phyloP scores from a whole-genome alignment of 2,113 vertebrate species.

The Entosphenus tridentatus region DNA sequence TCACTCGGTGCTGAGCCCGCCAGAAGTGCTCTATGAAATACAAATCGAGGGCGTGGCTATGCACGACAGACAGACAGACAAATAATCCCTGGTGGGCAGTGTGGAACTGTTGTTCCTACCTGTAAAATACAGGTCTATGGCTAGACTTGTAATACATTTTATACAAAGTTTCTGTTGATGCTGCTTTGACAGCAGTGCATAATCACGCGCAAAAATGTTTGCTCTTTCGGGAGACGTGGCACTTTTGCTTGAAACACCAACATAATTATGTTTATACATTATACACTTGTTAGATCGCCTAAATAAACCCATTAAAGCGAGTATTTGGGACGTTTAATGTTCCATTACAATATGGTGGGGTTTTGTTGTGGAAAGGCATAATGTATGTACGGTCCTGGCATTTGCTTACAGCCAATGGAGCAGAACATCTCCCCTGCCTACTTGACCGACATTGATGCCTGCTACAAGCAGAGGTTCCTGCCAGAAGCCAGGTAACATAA shows the following conservation, averaged over 20 bases:
- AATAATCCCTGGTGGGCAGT: neutral
- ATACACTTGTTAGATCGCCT: neutral
- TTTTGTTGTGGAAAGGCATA: neutral
- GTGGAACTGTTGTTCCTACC: neutral
- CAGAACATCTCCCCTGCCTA: neutral
- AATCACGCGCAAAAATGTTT: neutral
- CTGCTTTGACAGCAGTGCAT: neutral
- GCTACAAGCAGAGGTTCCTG: slow-evolving; percentile 1
- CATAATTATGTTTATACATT: neutral
- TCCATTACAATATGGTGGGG: neutral
- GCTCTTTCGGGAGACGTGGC: neutral
- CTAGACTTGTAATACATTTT: neutral
- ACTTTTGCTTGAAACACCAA: neutral
- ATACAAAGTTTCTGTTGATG: neutral
- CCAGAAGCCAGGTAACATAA: neutral
- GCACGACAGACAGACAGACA: too few relatives aligned
- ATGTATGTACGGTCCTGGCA: neutral
- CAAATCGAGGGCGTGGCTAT: too few relatives aligned
- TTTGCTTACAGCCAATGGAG: neutral
- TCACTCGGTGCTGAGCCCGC: too few relatives aligned
- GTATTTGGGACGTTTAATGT: neutral
- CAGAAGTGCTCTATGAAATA: too few relatives aligned
- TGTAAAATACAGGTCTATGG: neutral
- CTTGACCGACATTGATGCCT: slow-evolving; percentile 1
- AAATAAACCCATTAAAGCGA: neutral